These are phyloP conservation scores for Drosophila kambysellisi DNA, from an alignment of 2,888 invertebrate genomes.

Conservation along the genomic window DNA sequence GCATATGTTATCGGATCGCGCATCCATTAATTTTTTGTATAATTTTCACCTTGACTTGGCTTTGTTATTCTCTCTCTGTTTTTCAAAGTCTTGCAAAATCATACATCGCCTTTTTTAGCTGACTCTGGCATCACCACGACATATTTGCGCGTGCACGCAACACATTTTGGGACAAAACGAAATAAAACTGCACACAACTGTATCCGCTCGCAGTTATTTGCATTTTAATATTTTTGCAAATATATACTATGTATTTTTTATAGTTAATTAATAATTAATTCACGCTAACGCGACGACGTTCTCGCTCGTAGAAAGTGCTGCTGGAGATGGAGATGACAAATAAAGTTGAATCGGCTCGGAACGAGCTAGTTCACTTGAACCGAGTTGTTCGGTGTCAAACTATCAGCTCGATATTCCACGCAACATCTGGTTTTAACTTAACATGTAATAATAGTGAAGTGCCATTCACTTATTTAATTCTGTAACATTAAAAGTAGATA, in stretches of 20 bases:
- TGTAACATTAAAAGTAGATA: neutral
- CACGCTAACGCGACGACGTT: conserved; percentile 64
- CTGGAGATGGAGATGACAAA: conserved; percentile 44
- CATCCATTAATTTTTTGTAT: conserved; percentile 71
- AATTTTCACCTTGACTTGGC: conserved; percentile 79
- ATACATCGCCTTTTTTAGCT: conserved; percentile 76
- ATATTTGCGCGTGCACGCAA: conserved; percentile 60
- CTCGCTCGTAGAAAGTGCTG: conserved; percentile 53
- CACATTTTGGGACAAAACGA: conserved; percentile 56
- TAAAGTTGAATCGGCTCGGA: conserved; percentile 5
- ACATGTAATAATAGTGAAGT: neutral
- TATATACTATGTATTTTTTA: conserved; percentile 51
- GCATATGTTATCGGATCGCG: conserved; percentile 72
- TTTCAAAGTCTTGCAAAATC: conserved; percentile 79
- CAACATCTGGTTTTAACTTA: neutral
- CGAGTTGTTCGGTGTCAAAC: neutral
- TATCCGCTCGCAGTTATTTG: conserved; percentile 52
- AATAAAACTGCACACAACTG: conserved; percentile 49
- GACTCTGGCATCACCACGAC: conserved; percentile 66
- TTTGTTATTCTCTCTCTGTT: conserved; percentile 63
- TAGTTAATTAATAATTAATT: conserved; percentile 66
- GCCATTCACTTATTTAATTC: no score
- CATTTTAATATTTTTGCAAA: conserved; percentile 52
- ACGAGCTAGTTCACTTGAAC: conserved; percentile 15
- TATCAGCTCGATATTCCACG: neutral